phyloP scores from a whole-genome alignment of 2,888 invertebrate species.

The Drosophila setosimentum region DNA sequence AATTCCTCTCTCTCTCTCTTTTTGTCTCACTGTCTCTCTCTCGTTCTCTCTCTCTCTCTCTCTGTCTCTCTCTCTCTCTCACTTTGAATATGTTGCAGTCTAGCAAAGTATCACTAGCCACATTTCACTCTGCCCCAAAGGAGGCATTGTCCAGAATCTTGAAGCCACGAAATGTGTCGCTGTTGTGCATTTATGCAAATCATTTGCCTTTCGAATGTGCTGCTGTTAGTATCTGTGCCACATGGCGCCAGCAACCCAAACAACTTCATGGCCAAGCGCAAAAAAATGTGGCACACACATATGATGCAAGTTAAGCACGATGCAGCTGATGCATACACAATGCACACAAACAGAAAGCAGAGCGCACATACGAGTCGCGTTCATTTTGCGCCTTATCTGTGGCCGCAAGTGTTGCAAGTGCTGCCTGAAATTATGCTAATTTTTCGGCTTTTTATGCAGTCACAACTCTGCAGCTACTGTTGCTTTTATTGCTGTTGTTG shows the following conservation, averaged over 20 bases:
- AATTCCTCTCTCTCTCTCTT: background rate
- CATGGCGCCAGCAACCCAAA: conserved; percentile 41
- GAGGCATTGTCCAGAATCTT: conserved; percentile 50
- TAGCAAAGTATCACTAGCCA: no score
- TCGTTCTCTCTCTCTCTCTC: background rate
- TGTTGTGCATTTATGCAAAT: conserved; percentile 74
- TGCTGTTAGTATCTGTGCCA: conserved; percentile 24
- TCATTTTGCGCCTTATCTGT: conserved; percentile 75
- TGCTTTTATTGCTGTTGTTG: conserved; percentile 40
- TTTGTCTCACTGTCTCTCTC: no score
- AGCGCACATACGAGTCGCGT: conserved; percentile 49
- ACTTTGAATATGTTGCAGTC: background rate
- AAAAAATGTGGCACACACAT: conserved; percentile 32
- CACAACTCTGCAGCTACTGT: conserved; percentile 45
- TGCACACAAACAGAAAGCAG: conserved; percentile 9
- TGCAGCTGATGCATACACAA: conserved; percentile 51
- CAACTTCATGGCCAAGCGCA: conserved; percentile 52
- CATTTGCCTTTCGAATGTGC: conserved; percentile 23
- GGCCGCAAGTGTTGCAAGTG: conserved; percentile 67
- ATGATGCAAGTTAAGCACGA: conserved; percentile 59
- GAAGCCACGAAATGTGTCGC: conserved; percentile 41
- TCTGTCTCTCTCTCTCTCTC: background rate
- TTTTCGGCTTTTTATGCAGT: conserved; percentile 73
- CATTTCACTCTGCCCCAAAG: conserved; percentile 13
- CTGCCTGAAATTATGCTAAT: conserved; percentile 77